Evolutionary conservation across 1,140 invertebrate species (phyloP), one percentile per base, ranked within the genome.

Genomic region (Calycopis cecrops): DNA sequence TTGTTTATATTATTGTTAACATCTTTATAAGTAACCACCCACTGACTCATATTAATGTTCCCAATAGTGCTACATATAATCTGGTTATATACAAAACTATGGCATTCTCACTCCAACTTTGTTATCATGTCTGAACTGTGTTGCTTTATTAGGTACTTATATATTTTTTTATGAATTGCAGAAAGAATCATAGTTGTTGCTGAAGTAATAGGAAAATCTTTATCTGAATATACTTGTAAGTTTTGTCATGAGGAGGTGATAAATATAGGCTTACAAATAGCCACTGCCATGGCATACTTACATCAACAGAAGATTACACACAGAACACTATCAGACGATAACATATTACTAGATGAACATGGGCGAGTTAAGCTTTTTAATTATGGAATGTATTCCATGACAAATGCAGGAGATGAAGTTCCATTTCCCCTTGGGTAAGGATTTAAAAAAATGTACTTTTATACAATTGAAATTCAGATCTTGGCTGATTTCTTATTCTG

Each of bases 301-400:
- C 93, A 98, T 75, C 71, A 89, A 14, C 88, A 92, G 55, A 91
- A 92, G 50, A 90, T 98, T 47, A 92, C 93, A 9, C 94, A 95
- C 74, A 91, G 95, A 63, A 94, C 94, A 84, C 83, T 99, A 16
- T 92, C 92, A 60, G 92, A 94, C 54, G 93, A 95, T 60, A 97
- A 97, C 86, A 94, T 99, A 65, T 86, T 97, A 9, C 78, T 98
- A 11, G 92, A 94, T 76, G 88, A 87, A 37, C 84, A 91, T 67
- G 91, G 91, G 35, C 89, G 92, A 71, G 92, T 96, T 0, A 97
- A 98, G 77, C 73, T 99, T 28, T 96, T 95, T 67, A 97, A 98
- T 85, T 98, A 96, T 90, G 98, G 97, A 9, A 82, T 98, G 51
- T 97, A 94, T 88, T 93, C 96, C 73, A 97, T 98, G 93, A 98